phyloP scores from a whole-genome alignment of 2,113 vertebrate species.

The Hucho hucho region DNA sequence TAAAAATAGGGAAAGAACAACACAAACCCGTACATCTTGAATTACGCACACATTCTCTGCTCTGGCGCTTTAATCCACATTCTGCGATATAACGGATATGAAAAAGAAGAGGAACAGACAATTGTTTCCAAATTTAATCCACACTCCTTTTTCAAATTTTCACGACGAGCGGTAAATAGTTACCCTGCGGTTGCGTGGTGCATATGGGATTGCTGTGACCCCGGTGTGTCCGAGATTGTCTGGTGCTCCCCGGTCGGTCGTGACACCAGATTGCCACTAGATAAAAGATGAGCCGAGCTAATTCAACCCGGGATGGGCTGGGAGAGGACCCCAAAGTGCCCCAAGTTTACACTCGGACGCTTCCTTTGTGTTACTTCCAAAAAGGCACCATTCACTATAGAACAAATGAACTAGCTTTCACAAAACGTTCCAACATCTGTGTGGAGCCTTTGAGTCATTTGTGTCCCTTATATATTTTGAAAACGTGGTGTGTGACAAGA shows the following conservation, averaged over 20 bases:
- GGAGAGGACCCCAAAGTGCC: constrained; percentile 65
- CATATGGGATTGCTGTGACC: constrained; percentile 26
- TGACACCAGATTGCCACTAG: constrained; percentile 60
- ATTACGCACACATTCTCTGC: not conserved
- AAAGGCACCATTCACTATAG: constrained; percentile 48
- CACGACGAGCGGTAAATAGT: constrained; percentile 12
- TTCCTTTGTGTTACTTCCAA: constrained; percentile 81
- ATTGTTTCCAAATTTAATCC: constrained; percentile 47
- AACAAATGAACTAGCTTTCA: constrained; percentile 68
- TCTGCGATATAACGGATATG: constrained; percentile 28
- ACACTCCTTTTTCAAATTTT: constrained; percentile 25
- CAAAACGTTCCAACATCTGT: constrained; percentile 77
- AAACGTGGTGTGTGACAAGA: constrained; percentile 27
- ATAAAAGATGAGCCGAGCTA: constrained; percentile 53
- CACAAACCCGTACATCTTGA: constrained; percentile 30
- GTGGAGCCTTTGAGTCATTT: constrained; percentile 71
- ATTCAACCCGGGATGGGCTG: constrained; percentile 39
- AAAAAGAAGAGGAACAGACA: constrained; percentile 14
- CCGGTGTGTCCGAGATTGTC: constrained; percentile 19
- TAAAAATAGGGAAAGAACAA: constrained; percentile 26
- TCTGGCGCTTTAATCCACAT: constrained; percentile 26
- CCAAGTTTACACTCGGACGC: constrained; percentile 76
- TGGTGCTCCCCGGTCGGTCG: constrained; percentile 8
- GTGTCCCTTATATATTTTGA: constrained; percentile 34
- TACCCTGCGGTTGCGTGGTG: constrained; percentile 10